Conservation (phyloP, 2,113 vertebrate genomes). For the Ammodytes dubius region DNA sequence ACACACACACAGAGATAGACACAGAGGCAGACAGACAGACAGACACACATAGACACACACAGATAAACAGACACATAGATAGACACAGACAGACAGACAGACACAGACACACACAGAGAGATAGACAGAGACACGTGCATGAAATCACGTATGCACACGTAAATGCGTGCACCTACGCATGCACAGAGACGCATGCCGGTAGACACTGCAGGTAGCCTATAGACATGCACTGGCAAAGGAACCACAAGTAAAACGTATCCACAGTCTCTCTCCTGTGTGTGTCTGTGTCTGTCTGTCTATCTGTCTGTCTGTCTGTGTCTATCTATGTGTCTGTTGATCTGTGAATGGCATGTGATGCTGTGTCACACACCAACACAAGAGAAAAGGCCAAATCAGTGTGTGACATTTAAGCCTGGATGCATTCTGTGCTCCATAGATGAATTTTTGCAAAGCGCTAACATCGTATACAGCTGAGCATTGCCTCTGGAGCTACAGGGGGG, state of each 20-base stretch:
- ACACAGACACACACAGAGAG: slow-evolving; percentile 37
- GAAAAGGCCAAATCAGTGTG: slow-evolving; percentile 43
- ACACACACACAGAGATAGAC: slow-evolving; percentile 36
- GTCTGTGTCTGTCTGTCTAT: too few relatives aligned
- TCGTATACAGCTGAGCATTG: slow-evolving; percentile 56
- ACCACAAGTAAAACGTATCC: neutral
- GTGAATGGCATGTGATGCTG: slow-evolving; percentile 58
- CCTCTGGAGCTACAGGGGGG: slow-evolving; percentile 59
- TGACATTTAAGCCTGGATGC: slow-evolving; percentile 65
- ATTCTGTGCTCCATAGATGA: slow-evolving; percentile 63
- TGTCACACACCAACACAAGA: slow-evolving; percentile 47
- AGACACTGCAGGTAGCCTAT: slow-evolving; percentile 32
- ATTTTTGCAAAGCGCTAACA: slow-evolving; percentile 56
- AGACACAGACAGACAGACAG: slow-evolving; percentile 58
- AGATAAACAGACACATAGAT: slow-evolving; percentile 20
- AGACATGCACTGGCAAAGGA: neutral
- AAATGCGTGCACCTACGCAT: slow-evolving; percentile 23
- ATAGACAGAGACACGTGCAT: slow-evolving; percentile 50
- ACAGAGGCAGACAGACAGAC: slow-evolving; percentile 46
- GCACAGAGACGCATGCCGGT: neutral
- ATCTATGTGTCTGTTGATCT: too few relatives aligned
- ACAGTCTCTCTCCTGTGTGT: slow-evolving; percentile 20
- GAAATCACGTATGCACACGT: slow-evolving; percentile 39
- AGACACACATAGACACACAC: slow-evolving; percentile 54
- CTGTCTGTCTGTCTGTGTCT: too few relatives aligned